Percentiles rank a stretch among this genome's conserved stretches.
These are phyloP conservation scores for Dryococelus australis DNA, from an alignment of 2,888 invertebrate genomes.

Conservation along the genomic window DNA sequence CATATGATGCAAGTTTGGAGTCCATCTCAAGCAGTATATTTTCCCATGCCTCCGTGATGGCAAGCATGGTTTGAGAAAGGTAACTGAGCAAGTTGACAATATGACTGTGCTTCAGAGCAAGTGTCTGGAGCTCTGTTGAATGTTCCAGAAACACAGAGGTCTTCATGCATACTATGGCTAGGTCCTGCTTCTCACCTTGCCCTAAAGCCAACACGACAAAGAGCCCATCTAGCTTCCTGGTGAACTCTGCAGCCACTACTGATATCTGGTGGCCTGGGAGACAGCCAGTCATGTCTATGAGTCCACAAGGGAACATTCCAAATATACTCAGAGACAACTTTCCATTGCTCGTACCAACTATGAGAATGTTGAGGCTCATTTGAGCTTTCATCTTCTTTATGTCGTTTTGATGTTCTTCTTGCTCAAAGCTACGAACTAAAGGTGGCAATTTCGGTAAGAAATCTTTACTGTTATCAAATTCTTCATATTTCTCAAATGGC, in stretches of 20 bases:
- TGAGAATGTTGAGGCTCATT: constrained; percentile 74
- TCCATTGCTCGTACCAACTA: constrained; percentile 80
- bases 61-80: constrained; percentile 78
- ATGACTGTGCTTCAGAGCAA: constrained; percentile 79
- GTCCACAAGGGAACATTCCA: constrained; percentile 84
- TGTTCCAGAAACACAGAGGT: constrained; percentile 34
- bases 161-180: constrained; percentile 37
- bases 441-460: constrained; percentile 64
- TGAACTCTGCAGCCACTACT: constrained; percentile 69
- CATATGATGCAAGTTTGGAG: constrained; percentile 88
- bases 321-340: constrained; percentile 79
- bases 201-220: constrained; percentile 61
- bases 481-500: not conserved
- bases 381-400: constrained; percentile 69
- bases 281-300: constrained; percentile 63
- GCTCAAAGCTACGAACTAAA: constrained; percentile 56
- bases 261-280: not conserved
- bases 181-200: constrained; percentile 19
- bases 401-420: constrained; percentile 56
- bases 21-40: constrained; percentile 94
- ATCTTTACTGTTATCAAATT: constrained; percentile 61
- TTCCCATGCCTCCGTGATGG: constrained; percentile 92
- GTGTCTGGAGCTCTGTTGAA: constrained; percentile 72
- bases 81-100: constrained; percentile 73
- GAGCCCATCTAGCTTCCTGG: constrained; percentile 74